These are phyloP conservation scores for Melangyna quadrimaculata DNA, from an alignment of 2,888 invertebrate species.

Conservation along the genomic window DNA sequence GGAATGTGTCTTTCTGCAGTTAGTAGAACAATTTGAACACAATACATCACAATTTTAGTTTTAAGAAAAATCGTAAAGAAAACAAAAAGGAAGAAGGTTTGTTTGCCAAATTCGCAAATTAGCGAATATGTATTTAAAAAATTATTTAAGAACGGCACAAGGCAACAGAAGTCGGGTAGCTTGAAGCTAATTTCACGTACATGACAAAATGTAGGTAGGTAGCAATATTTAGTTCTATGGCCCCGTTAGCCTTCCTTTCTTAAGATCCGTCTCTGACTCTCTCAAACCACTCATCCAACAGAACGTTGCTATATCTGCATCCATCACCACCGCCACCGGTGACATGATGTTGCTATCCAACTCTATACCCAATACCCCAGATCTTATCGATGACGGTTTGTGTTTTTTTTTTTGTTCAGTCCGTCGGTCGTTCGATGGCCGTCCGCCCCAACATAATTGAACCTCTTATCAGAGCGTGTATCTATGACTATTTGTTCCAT, in stretches of 20 bases:
- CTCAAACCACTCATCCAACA: neutral
- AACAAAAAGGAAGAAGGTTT: no score
- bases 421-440: neutral
- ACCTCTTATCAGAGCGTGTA: constrained; percentile 58
- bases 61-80: no score
- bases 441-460: constrained; percentile 38
- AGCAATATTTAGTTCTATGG: no score
- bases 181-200: no score
- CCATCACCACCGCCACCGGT: neutral
- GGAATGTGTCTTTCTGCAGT: no score
- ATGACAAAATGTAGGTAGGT: no score
- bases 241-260: neutral
- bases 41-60: no score
- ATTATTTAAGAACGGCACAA: no score
- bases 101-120: no score
- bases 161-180: no score
- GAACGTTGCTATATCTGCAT: neutral
- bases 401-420: constrained; percentile 1
- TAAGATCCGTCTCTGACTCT: neutral
- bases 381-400: constrained; percentile 37
- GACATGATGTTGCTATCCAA: constrained; percentile 4
- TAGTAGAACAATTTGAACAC: no score
- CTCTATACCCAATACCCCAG: neutral
- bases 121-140: no score
- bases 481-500: constrained; percentile 40